Conservation (phyloP, 2,888 invertebrate species). For the Linnaemya vulpina region DNA sequence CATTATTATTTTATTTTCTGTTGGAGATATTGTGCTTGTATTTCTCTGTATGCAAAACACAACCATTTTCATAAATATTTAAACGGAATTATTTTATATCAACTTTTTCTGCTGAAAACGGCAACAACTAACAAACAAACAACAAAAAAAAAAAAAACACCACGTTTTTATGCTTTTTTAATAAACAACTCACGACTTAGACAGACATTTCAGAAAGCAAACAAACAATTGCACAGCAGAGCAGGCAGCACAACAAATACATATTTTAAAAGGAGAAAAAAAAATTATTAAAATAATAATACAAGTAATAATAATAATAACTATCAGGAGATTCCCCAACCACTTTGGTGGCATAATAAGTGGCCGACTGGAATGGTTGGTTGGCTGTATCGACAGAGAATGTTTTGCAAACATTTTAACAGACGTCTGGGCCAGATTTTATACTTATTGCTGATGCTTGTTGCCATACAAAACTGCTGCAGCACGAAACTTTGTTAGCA, state of each 20-base stretch:
- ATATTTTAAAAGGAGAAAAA: slow-evolving; percentile 8
- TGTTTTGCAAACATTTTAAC: slow-evolving; percentile 27
- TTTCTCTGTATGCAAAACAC: slow-evolving; percentile 29
- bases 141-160: slow-evolving; percentile 46
- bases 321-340: slow-evolving; percentile 69
- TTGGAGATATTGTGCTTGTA: no score
- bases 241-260: slow-evolving; percentile 8
- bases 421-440: slow-evolving; percentile 61
- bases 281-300: slow-evolving; percentile 61
- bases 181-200: slow-evolving; percentile 69
- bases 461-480: slow-evolving; percentile 31
- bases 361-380: slow-evolving; percentile 24
- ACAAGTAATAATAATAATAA: slow-evolving; percentile 68
- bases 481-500: slow-evolving; percentile 27
- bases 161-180: slow-evolving; percentile 48
- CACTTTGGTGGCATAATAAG: slow-evolving; percentile 54
- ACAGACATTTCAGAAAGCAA: slow-evolving; percentile 32
- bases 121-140: slow-evolving; percentile 35
- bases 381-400: slow-evolving; percentile 31
- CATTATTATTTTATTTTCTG: slow-evolving; percentile 44
- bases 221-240: slow-evolving; percentile 41
- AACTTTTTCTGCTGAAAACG: slow-evolving; percentile 49
- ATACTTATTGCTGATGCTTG: slow-evolving; percentile 2
- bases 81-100: slow-evolving; percentile 50
- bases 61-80: slow-evolving; percentile 67